Evolutionary conservation across 1,140 invertebrate species (phyloP).

Genomic region (Anoplophora glabripennis): DNA sequence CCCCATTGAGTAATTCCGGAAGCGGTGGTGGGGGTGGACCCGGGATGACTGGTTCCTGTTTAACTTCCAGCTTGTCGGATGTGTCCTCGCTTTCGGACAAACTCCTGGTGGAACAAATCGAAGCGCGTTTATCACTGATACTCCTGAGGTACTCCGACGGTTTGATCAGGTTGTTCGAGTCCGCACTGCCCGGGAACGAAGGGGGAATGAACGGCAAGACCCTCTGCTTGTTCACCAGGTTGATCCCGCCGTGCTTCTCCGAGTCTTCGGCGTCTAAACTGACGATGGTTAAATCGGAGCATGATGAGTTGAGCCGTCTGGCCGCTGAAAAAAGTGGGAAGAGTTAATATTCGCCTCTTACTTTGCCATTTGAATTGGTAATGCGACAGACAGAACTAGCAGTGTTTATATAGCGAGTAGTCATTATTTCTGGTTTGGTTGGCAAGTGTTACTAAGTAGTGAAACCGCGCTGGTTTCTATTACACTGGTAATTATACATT

Average conservation of each 20-base stretch:
- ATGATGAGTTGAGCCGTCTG: slow-evolving; percentile 44
- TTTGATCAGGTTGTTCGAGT: slow-evolving; percentile 80
- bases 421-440: slow-evolving; percentile 36
- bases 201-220: slow-evolving; percentile 85
- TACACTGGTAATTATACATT: too few relatives aligned
- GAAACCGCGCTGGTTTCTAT: slow-evolving; percentile 15
- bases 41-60: slow-evolving; percentile 4
- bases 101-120: slow-evolving; percentile 44
- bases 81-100: slow-evolving; percentile 33
- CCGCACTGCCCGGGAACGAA: slow-evolving; percentile 69
- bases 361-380: slow-evolving; percentile 17
- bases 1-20: slow-evolving; percentile 45
- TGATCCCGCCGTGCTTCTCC: slow-evolving; percentile 52
- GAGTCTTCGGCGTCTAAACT: slow-evolving; percentile 43
- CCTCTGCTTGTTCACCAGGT: slow-evolving; percentile 73
- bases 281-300: slow-evolving; percentile 48
- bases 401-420: slow-evolving; percentile 10
- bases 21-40: slow-evolving; percentile 59
- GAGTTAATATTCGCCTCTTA: slow-evolving; percentile 23
- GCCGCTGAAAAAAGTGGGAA: slow-evolving; percentile 36
- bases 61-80: slow-evolving; percentile 14
- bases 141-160: slow-evolving; percentile 87
- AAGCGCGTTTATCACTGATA: slow-evolving; percentile 64
- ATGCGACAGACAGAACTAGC: slow-evolving; percentile 14
- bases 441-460: slow-evolving; percentile 34